These are phyloP conservation scores for Melanotaenia trifasciata DNA, from an alignment of 2,797 vertebrate species.

Conservation along the genomic window DNA sequence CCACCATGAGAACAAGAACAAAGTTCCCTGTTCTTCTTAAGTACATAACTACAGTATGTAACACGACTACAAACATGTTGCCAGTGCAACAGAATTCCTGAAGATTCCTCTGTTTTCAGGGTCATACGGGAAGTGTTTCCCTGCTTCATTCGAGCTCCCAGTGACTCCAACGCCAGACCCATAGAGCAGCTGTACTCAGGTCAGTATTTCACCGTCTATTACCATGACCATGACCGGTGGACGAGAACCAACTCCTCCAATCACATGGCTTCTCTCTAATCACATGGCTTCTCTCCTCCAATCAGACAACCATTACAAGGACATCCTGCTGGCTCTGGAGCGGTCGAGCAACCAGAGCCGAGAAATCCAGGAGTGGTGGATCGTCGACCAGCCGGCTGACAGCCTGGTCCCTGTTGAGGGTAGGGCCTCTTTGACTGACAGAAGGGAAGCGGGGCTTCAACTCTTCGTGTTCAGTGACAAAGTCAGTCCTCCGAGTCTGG, in stretches of 20 bases:
- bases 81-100: too few relatives aligned
- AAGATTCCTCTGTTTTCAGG: too few relatives aligned
- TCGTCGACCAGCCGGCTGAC: slow-evolving; percentile 85
- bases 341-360: slow-evolving; percentile 38
- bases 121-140: slow-evolving; percentile 84
- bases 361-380: slow-evolving; percentile 93
- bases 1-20: too few relatives aligned
- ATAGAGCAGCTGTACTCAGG: slow-evolving; percentile 89
- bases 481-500: slow-evolving; percentile 96
- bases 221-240: too few relatives aligned
- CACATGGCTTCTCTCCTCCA: neutral
- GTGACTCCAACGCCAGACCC: slow-evolving; percentile 90
- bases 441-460: too few relatives aligned
- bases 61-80: too few relatives aligned
- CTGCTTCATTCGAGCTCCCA: slow-evolving; percentile 91
- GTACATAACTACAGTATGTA: too few relatives aligned
- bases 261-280: too few relatives aligned
- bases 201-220: slow-evolving; percentile 55
- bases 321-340: slow-evolving; percentile 82
- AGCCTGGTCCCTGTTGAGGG: slow-evolving; percentile 59
- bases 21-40: too few relatives aligned
- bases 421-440: slow-evolving; percentile 85
- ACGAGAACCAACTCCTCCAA: too few relatives aligned
- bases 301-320: slow-evolving; percentile 72
- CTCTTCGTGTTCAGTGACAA: slow-evolving; percentile 93